Conservation (phyloP, 2,797 vertebrate genomes). For the Lagorchestes hirsutus region DNA sequence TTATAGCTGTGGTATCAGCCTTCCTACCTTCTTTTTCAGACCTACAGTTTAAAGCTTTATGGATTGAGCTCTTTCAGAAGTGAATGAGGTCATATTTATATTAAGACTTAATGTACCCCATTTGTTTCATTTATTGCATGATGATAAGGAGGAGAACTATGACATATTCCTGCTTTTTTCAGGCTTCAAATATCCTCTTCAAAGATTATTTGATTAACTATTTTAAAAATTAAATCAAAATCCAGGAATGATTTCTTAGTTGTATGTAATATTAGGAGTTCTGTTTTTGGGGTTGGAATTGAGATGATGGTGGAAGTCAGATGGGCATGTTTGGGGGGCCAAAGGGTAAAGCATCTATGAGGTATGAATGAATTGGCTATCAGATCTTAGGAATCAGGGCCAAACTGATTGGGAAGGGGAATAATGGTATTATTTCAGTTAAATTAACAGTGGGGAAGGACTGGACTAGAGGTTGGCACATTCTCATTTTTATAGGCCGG, state of each 20-base stretch:
- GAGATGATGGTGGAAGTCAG: neutral
- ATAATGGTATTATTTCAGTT: conserved; percentile 27
- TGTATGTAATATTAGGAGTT: neutral
- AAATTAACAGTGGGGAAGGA: conserved; percentile 31
- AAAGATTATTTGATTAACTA: conserved; percentile 24
- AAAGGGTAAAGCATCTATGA: neutral
- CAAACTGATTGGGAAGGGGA: neutral
- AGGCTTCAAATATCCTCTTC: neutral
- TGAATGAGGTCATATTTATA: conserved; percentile 22
- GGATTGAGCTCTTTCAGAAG: conserved; percentile 57
- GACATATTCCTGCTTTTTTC: neutral
- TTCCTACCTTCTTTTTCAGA: conserved; percentile 19
- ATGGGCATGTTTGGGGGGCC: neutral
- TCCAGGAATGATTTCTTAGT: conserved; percentile 28
- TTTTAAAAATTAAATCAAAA: conserved; percentile 53
- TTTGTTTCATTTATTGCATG: conserved; percentile 5
- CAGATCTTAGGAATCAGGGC: neutral
- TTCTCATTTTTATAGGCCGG: conserved; percentile 18
- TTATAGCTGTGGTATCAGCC: neutral
- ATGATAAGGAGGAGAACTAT: neutral
- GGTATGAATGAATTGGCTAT: conserved; percentile 24
- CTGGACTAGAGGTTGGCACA: neutral
- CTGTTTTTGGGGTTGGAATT: conserved; percentile 15
- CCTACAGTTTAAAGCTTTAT: conserved; percentile 14
- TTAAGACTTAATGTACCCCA: neutral